Base-by-base conservation (phyloP, 2,113 vertebrate species). In the Lophochroa leadbeateri region DNA sequence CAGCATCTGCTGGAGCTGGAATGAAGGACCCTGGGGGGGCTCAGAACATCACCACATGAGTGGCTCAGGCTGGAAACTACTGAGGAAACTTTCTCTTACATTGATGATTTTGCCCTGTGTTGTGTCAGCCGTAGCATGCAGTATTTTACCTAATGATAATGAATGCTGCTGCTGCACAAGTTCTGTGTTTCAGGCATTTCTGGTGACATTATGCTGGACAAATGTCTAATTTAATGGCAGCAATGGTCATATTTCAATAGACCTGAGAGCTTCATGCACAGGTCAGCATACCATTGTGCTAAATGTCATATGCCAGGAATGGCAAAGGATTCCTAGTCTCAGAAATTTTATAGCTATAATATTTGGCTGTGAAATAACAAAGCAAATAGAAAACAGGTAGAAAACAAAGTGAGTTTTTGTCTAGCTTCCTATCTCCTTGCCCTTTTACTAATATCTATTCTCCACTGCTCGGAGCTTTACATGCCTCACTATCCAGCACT, bases 41-140 rank as follows among this genome's bases (percentile, higher is more conserved):
- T 37, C 55, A 39, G 43, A 70, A 13, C 11, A 60, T 44, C 9
- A 1, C 8, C 35, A 21, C 35, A 13, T 3, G 0, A 0, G 10
- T 71, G 18, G 8, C 14, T 75, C 10, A 53, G 21, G 20, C 15
- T 84, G 55, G 55, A 37, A 58, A 33, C 1, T 3, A 4, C 31
- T 23, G 52, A 76, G 27, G 79, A 85, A 93, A 29, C 19, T 69
- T 52, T 46, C 12, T 49, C 9, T 43, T 85, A 9, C 1, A 25
- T 20, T n/a, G 37, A n/a, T 29, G 43, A 11, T 72, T 92, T 87
- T 41, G 19, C 37, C 9, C 19, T 23, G 12, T 27, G 9, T 49
- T 57, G 33, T 44, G n/a, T 18, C 24, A 80, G 4, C 10, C 44
- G 8, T 23, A 64, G 15, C 29, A 8, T 8, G 6, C 2, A 3